These are phyloP conservation scores for Halichoeres trimaculatus DNA, from an alignment of 2,113 vertebrate species.

Conservation along the genomic window DNA sequence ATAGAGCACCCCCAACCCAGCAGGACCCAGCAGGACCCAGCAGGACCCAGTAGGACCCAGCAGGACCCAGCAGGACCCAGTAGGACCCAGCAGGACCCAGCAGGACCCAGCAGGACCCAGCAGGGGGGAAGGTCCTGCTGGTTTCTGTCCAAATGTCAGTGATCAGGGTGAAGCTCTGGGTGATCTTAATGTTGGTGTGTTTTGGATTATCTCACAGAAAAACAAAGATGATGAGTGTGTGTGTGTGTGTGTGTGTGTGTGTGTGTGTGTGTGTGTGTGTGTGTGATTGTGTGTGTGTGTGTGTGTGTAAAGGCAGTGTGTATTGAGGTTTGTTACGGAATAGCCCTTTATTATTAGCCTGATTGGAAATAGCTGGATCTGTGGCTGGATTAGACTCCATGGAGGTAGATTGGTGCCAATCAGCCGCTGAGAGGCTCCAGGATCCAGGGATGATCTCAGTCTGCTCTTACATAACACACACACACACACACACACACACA, in stretches of 20 bases:
- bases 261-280: too few species aligned
- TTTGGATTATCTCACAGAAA: neutral
- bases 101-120: constrained; percentile 1
- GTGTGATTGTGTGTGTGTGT: too few species aligned
- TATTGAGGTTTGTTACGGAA: neutral
- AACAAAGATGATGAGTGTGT: too few species aligned
- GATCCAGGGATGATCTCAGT: constrained; percentile 57
- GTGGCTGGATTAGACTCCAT: constrained; percentile 29
- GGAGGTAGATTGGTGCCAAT: constrained; percentile 25
- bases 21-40: constrained; percentile 2
- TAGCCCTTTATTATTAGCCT: neutral
- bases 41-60: constrained; percentile 1
- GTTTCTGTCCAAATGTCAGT: too few species aligned
- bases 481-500: neutral
- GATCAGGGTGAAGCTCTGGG: neutral
- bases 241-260: too few species aligned
- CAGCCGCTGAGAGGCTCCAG: constrained; percentile 33
- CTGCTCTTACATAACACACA: constrained; percentile 62
- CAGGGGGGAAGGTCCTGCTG: too few species aligned
- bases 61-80: constrained; percentile 1
- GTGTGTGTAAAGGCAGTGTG: too few species aligned
- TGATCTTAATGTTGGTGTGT: too few species aligned
- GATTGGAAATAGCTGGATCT: constrained; percentile 15
- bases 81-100: constrained; percentile 1
- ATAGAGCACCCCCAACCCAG: neutral